Evolutionary conservation across 2,888 invertebrate genomes (phyloP).

Genomic region (Andrena dorsata): DNA sequence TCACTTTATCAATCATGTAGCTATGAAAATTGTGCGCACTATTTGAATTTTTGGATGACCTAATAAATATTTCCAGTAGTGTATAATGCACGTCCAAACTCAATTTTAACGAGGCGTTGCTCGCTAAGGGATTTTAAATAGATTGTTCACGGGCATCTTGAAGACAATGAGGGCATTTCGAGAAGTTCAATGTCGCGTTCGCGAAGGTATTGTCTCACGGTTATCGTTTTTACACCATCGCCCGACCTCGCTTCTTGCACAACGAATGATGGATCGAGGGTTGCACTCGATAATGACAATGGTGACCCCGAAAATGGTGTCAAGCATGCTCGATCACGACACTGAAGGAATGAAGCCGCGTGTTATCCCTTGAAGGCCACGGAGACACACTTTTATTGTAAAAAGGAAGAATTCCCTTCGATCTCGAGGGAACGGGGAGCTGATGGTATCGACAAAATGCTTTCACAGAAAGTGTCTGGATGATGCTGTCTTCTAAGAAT

Average conservation of each 20-base stretch:
- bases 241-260: conserved; percentile 47
- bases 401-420: conserved; percentile 7
- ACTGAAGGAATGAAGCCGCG: conserved; percentile 35
- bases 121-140: conserved; percentile 6
- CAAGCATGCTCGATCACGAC: conserved; percentile 60
- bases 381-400: conserved; percentile 21
- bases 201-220: conserved; percentile 48
- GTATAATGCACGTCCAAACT: not conserved
- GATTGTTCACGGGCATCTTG: conserved; percentile 3
- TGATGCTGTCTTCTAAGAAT: no score
- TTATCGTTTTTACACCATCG: conserved; percentile 39
- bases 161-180: conserved; percentile 14
- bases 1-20: no score
- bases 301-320: conserved; percentile 64
- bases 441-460: not conserved
- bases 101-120: not conserved
- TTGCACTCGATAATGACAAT: conserved; percentile 66
- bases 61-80: no score
- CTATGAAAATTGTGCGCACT: no score
- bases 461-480: no score
- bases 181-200: conserved; percentile 58
- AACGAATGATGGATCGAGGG: conserved; percentile 54
- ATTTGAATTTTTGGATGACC: no score
- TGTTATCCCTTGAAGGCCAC: conserved; percentile 9
- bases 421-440: not conserved